Evolutionary conservation across 1,140 invertebrate species (phyloP).

Genomic region (Cotesia glomerata): DNA sequence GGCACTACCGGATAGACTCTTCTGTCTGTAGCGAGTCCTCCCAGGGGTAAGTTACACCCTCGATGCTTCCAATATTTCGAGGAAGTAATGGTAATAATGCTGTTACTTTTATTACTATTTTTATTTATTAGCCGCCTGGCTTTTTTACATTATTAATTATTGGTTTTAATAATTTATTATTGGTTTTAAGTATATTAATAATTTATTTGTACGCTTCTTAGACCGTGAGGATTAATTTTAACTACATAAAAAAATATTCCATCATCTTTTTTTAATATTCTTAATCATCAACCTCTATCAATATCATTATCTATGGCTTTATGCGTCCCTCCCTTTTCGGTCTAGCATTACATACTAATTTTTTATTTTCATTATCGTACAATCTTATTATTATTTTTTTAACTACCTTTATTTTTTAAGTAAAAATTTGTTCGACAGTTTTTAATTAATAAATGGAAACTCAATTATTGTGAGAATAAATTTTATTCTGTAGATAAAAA

Average conservation of each 20-base stretch:
- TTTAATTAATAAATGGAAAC: too few relatives aligned
- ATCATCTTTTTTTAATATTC: neutral
- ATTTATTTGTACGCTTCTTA: constrained; percentile 13
- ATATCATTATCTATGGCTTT: neutral
- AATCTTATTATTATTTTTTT: neutral
- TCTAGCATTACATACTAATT: constrained; percentile 8
- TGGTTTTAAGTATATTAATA: neutral
- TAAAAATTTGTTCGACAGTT: too few relatives aligned
- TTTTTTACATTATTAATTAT: neutral
- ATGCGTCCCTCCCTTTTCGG: constrained; percentile 17
- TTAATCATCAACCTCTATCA: too few relatives aligned
- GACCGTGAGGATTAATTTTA: constrained; percentile 8
- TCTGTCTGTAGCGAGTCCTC: constrained; percentile 77
- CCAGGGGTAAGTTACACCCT: constrained; percentile 68
- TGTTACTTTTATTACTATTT: neutral
- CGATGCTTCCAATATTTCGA: neutral
- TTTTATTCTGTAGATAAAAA: too few relatives aligned
- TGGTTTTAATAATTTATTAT: neutral
- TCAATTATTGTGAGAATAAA: too few relatives aligned
- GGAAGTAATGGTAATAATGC: too few relatives aligned
- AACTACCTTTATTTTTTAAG: too few relatives aligned
- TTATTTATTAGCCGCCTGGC: constrained; percentile 23
- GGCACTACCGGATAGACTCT: constrained; percentile 85
- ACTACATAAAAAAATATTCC: constrained; percentile 15
- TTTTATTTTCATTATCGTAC: neutral